These are phyloP conservation scores for Polyergus mexicanus DNA, from an alignment of 1,140 invertebrate species.

Conservation along the genomic window DNA sequence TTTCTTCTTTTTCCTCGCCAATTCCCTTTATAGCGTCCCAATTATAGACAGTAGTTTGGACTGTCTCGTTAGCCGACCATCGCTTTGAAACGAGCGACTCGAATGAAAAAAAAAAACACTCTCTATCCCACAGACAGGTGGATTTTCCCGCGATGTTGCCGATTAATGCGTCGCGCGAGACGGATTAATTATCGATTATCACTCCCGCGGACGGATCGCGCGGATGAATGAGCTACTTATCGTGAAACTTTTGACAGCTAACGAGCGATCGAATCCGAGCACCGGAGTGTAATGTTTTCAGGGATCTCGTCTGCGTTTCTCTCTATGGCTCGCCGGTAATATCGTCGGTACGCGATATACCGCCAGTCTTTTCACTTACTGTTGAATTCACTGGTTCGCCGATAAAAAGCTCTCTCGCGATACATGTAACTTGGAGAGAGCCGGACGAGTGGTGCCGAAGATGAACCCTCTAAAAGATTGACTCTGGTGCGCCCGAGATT, in stretches of 20 bases:
- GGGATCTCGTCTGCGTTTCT: not conserved
- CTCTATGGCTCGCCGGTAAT: not conserved
- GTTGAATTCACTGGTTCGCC: slow-evolving; percentile 12
- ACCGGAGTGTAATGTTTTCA: slow-evolving; percentile 59
- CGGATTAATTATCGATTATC: slow-evolving; percentile 70
- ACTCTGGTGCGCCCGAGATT: slow-evolving; percentile 29
- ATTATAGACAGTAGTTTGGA: not conserved
- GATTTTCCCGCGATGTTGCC: not conserved
- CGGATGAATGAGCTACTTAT: slow-evolving; percentile 72
- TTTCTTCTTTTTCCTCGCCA: not conserved
- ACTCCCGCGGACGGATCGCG: slow-evolving; percentile 26
- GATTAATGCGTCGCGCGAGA: slow-evolving; percentile 33
- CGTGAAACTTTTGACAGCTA: slow-evolving; percentile 55
- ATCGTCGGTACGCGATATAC: not conserved
- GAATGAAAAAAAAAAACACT: not conserved
- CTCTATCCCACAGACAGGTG: not conserved
- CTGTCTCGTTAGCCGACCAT: not conserved
- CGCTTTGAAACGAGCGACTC: not conserved
- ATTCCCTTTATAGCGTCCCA: not conserved
- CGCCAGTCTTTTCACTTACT: slow-evolving; percentile 57
- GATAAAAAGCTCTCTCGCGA: slow-evolving; percentile 14
- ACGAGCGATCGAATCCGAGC: slow-evolving; percentile 65
- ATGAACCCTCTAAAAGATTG: slow-evolving; percentile 32
- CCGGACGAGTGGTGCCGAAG: slow-evolving; percentile 16
- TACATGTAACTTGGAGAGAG: slow-evolving; percentile 5